Conservation (phyloP, 2,888 invertebrate species). For the Glaucopsyche alexis region DNA sequence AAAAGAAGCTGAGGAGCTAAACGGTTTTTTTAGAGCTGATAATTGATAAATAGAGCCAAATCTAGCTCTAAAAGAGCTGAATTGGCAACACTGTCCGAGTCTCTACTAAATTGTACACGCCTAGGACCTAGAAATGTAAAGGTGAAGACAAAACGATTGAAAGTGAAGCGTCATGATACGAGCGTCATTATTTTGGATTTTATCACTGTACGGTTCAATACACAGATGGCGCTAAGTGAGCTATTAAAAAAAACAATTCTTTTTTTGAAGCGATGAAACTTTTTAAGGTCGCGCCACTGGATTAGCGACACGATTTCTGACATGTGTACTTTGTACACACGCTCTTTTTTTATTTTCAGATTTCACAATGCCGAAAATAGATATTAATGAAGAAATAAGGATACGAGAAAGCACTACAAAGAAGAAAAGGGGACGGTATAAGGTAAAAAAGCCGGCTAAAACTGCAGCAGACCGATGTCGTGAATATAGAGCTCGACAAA, state of each 20-base stretch:
- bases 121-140: no score
- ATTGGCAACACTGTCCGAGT: no score
- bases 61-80: no score
- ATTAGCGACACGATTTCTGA: neutral
- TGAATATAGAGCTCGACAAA: neutral
- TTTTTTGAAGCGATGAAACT: neutral
- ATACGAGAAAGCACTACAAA: neutral
- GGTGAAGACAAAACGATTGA: no score
- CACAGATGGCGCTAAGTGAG: neutral
- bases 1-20: no score
- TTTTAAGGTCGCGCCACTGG: neutral
- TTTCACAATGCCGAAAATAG: neutral
- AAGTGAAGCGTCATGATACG: neutral
- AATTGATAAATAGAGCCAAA: no score
- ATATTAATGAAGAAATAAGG: neutral
- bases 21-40: no score
- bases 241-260: no score
- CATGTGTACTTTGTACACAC: constrained; percentile 14
- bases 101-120: no score
- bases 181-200: no score
- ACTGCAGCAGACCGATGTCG: neutral
- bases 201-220: neutral
- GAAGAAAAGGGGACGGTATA: neutral
- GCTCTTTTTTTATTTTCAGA: constrained; percentile 11
- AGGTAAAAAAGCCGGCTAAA: neutral